phyloP scores from a whole-genome alignment of 2,113 vertebrate genomes.

The Centropus unirufus region DNA sequence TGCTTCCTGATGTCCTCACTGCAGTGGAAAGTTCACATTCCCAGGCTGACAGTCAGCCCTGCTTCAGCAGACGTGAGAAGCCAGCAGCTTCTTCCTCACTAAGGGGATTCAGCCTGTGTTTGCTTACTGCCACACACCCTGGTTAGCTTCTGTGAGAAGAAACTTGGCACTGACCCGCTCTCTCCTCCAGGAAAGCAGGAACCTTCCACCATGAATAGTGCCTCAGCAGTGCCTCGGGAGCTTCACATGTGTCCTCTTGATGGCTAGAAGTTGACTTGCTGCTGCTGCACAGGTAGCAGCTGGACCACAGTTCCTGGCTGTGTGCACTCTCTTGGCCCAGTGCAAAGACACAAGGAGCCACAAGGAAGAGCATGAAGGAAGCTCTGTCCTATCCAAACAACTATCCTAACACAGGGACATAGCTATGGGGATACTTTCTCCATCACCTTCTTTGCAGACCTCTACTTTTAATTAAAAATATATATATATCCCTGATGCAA shows the following conservation, averaged over 20 bases:
- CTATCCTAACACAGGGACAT: not conserved
- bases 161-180: too few species aligned
- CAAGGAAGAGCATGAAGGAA: not conserved
- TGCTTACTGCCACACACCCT: not conserved
- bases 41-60: not conserved
- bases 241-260: not conserved
- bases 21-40: not conserved
- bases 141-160: not conserved
- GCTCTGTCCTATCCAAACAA: not conserved
- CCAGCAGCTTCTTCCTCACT: not conserved
- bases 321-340: not conserved
- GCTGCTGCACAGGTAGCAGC: not conserved
- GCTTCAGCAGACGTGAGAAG: not conserved
- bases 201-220: not conserved
- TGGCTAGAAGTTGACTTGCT: not conserved
- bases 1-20: not conserved
- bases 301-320: not conserved
- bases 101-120: not conserved
- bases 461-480: not conserved
- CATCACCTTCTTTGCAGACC: not conserved
- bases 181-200: not conserved
- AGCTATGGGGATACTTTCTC: not conserved
- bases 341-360: not conserved
- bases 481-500: not conserved
- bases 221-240: not conserved